Base-by-base conservation (phyloP, 2,797 vertebrate genomes). In the Dendrocincla fuliginosa region DNA sequence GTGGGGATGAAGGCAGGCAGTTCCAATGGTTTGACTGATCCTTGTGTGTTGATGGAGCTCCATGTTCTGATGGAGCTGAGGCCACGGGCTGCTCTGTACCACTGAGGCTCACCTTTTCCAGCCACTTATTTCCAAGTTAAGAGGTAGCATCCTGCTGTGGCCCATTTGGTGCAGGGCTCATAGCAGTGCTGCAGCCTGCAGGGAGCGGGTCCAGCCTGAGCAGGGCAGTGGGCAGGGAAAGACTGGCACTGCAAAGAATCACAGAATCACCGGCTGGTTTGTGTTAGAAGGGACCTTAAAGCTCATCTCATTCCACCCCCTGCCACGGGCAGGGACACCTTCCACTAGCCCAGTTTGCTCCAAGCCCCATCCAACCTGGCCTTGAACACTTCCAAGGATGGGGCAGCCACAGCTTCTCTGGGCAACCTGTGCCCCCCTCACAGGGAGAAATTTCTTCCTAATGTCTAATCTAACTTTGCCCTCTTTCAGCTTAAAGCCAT, bases 301-400 rank as follows among this genome's bases (percentile, higher is more conserved):
- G 15, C 39, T 47, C 30, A 8, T 41, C 6, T 11, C 33, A 30
- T 64, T 13, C 30, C 33, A 46, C 17, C 17, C 20, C 16, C 30
- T 65, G 33, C 22, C 35, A 2, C 23, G 15, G 30, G 5, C 41
- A 68, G 53, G 65, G 44, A 65, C 39, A 46, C 52, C 33, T 65
- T 20, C 25, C 30, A n/a, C 39, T 59, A 4, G 30, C 33, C 46
- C 50, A 57, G 28, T 20, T 3, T 39, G 7, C 50, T 44, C 33
- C 64, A 70, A 22, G n/a, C 64, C 19, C n/a, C 0, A 0, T 56
- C 42, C 65, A 64, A 0, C 44, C 50, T 46, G 79, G 37, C 50
- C 42, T 57, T 84, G 79, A 15, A 7, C 33, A 59, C 25, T 71
- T 4, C n/a, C 46, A 84, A 65, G 52, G 12, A 46, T 65, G 28